phyloP scores from a whole-genome alignment of 2,113 vertebrate genomes.

The Pluvialis apricaria region DNA sequence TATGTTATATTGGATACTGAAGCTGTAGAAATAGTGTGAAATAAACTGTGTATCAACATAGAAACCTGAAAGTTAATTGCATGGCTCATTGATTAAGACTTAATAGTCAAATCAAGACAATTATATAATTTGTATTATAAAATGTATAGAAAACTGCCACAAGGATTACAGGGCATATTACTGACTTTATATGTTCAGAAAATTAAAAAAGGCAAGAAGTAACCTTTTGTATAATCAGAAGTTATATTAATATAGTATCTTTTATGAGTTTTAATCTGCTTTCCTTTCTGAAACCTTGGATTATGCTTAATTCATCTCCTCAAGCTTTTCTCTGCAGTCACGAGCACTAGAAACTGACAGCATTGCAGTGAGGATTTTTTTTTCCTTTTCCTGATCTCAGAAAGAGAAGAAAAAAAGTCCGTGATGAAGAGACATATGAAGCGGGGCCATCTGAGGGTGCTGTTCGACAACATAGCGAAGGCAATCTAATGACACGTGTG shows the following conservation, averaged over 20 bases:
- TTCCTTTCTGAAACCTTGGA: not conserved
- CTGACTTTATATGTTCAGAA: not conserved
- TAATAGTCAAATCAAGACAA: not conserved
- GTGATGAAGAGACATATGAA: not conserved
- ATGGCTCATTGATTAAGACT: not conserved
- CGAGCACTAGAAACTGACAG: not conserved
- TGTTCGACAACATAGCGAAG: not conserved
- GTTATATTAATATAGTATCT: not conserved
- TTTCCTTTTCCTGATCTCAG: not conserved
- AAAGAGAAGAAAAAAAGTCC: not conserved
- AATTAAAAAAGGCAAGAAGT: not conserved
- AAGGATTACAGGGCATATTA: not conserved
- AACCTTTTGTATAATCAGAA: not conserved
- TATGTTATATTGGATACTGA: not conserved
- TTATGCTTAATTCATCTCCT: not conserved
- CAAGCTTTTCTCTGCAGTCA: not conserved
- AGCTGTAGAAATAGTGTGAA: not conserved
- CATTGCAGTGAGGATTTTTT: not conserved
- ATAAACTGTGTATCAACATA: not conserved
- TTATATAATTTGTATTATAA: not conserved
- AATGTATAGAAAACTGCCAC: not conserved
- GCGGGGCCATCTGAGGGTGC: slow-evolving; percentile 51
- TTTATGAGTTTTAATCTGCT: not conserved
- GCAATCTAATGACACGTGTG: not conserved
- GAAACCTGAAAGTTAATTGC: not conserved